Base-by-base conservation (phyloP, 2,888 invertebrate genomes). In the Cerastis leucographa region DNA sequence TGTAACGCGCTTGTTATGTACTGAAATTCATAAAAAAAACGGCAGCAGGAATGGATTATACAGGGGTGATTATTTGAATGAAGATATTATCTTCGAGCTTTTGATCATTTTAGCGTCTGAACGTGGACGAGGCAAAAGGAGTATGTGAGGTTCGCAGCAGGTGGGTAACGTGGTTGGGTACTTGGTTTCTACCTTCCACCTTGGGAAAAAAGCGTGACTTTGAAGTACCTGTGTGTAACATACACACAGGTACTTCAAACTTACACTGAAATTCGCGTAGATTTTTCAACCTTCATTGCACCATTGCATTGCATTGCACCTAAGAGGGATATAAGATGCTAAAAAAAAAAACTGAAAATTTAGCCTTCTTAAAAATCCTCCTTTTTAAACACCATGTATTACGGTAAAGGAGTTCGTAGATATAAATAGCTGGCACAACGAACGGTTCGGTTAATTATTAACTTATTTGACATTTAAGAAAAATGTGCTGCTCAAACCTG, bases 381-480 rank as follows among this genome's bases (percentile, higher is more conserved):
- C 0, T 22, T 9, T 46, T 46, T 3, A 62, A 62, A n/a, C 67
- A 49, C 42, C 29, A 35, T 49, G 17, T 76, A 49, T 46, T 49
- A 0, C 12, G 46, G 11, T 54, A 42, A 14, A 64, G 11, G 51
- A 64, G 11, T 64, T 51, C 11, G 17, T 61, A 46, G 35, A 56
- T 76, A 25, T 54, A 56, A n/a, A 61, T 59, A 68, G n/a, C 35
- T 29, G 19, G 8, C 65, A 40, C 29, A 70, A 59, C 1, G 35
- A 69, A 54, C 1, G 35, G 25, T 73, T 64, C 35, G 64, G 51
- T 73, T 76, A 68, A 76, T 83, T 72, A 54, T 81, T 51, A 51
- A 80, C 66, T 54, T 72, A 71, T 74, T 76, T 85, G 83, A 76
- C 83, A 85, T 83, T 83, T 81, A 85, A 76, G 68, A 83, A 76